Conservation (phyloP, 2,113 vertebrate species). For the Alectura lathami region DNA sequence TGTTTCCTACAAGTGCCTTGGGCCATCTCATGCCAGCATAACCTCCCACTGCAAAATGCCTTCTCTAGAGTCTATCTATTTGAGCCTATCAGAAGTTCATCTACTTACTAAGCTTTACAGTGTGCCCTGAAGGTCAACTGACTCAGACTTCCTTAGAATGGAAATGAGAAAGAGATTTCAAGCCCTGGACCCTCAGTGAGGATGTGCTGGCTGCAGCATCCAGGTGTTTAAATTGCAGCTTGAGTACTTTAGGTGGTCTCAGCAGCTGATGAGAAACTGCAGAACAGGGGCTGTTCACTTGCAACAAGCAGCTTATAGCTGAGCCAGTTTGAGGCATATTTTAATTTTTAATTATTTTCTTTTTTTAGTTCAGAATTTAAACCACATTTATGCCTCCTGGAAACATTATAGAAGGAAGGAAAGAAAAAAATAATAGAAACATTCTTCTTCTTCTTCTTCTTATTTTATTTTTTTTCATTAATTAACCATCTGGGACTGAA, state of each 20-base stretch:
- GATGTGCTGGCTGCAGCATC: neutral
- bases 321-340: neutral
- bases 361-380: neutral
- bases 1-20: neutral
- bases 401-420: neutral
- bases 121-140: neutral
- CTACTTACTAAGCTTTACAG: neutral
- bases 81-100: neutral
- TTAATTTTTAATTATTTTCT: neutral
- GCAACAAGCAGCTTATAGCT: neutral
- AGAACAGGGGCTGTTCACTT: neutral
- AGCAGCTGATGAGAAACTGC: neutral
- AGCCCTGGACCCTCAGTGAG: neutral
- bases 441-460: neutral
- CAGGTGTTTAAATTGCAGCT: accelerated
- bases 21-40: neutral
- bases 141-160: neutral
- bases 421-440: neutral
- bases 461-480: neutral
- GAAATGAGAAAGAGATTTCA: neutral
- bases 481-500: constrained; percentile 28
- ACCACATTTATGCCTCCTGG: neutral
- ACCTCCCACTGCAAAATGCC: neutral
- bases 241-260: neutral
- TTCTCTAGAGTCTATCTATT: neutral